Evolutionary conservation across 2,113 vertebrate species (phyloP), one percentile per base, ranked within the genome.

Genomic region (Ascaphus truei): DNA sequence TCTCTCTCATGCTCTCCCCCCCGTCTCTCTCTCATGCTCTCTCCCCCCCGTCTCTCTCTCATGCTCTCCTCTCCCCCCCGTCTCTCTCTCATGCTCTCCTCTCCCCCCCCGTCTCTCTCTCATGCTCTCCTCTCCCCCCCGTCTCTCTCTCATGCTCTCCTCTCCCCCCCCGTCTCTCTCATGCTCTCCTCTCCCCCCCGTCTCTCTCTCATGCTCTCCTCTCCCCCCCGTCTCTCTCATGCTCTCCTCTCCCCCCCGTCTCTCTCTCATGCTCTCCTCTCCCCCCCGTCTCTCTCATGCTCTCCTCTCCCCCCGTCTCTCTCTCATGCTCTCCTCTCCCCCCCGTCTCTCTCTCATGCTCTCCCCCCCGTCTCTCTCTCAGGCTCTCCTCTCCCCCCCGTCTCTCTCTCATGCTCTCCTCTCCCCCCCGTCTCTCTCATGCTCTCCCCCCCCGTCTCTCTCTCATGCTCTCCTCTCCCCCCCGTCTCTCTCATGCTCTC

Each of bases 21-120:
- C 66, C 31, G 34, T 1, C 0, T 27, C 13, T 13, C 18, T 15
- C 4, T 43, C 39, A 11, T 33, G 11, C 31, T 33, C 5, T 33
- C 31, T 30, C 22, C 43, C 30, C 58, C 31, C 23, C 18, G 25
- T 31, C 33, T 23, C 20, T 12, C 12, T 33, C 31, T 23, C 68
- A 88, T 22, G 90, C 92, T 68, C 81, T 89, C 60, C 80, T 93
- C 71, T 91, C 92, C 61, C 76, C 82, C 45, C n/a, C n/a, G n/a
- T n/a, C n/a, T n/a, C n/a, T n/a, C n/a, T n/a, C n/a, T n/a, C n/a
- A n/a, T n/a, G n/a, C n/a, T n/a, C n/a, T n/a, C n/a, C n/a, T n/a
- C n/a, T n/a, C n/a, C n/a, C n/a, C n/a, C 59, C 63, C 66, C 31
- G 34, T 1, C 0, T 27, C 13, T 13, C 18, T 15, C 4, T 43